Conservation (phyloP, 2,888 invertebrate genomes). For the Laothoe populi region DNA sequence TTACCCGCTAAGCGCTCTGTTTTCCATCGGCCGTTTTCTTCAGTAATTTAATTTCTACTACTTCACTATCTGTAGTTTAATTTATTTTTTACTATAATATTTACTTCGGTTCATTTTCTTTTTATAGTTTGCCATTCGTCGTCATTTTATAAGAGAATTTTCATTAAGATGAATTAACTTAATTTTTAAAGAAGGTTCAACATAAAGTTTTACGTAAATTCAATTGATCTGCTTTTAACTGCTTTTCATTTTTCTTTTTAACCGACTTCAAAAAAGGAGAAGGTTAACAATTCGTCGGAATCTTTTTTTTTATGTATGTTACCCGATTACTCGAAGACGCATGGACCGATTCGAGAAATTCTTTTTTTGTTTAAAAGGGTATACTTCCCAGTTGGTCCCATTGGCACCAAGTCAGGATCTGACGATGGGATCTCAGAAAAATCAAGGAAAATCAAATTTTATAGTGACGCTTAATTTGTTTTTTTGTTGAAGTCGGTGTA, state of each 20-base stretch:
- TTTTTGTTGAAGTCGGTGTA: no score
- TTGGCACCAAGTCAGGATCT: no score
- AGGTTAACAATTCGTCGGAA: no score
- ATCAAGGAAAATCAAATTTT: no score
- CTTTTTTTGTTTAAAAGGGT: no score
- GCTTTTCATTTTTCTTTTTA: neutral
- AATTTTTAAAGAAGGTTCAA: constrained; percentile 9
- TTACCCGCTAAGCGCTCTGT: constrained; percentile 19
- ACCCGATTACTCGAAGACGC: no score
- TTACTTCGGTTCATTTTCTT: neutral
- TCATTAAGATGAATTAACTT: neutral
- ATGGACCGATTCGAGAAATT: no score
- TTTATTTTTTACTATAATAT: neutral
- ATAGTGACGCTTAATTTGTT: no score
- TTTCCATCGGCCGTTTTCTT: constrained; percentile 5
- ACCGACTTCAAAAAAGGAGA: no score
- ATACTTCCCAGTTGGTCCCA: no score
- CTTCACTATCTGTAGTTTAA: neutral
- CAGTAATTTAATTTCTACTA: constrained; percentile 14
- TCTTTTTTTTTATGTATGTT: no score
- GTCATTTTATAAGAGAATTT: neutral
- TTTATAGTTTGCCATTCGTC: neutral
- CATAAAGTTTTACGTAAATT: constrained; percentile 6
- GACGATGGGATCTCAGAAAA: no score
- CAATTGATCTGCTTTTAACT: neutral